Percentiles rank a stretch among this genome's conserved stretches.
Evolutionary conservation across 2,888 invertebrate species (phyloP).

Genomic region (Dynastes grantii): DNA sequence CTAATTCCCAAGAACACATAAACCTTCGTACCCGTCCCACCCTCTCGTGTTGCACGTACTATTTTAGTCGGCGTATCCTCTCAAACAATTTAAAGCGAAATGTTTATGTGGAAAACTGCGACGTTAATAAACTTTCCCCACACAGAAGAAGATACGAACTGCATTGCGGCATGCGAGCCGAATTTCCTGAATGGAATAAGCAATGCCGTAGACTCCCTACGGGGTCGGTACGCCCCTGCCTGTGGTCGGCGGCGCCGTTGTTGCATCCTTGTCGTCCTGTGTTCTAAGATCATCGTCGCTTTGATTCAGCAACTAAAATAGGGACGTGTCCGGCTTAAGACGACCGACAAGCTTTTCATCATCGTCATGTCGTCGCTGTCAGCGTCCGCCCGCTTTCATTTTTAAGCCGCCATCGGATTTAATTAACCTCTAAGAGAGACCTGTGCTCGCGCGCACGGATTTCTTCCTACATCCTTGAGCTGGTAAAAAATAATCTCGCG

Average conservation of each 20-base stretch:
- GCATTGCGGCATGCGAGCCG: conserved; percentile 42
- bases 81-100: conserved; percentile 3
- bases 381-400: conserved; percentile 5
- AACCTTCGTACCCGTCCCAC: too few species aligned
- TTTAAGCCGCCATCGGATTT: conserved; percentile 26
- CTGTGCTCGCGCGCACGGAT: neutral
- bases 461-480: neutral
- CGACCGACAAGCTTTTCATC: neutral
- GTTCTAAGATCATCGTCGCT: neutral
- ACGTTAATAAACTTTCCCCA: conserved; percentile 8
- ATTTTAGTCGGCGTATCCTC: neutral
- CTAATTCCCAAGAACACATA: too few species aligned
- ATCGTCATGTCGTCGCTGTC: neutral
- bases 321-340: neutral
- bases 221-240: neutral
- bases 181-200: conserved; percentile 41
- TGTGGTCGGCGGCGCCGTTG: neutral
- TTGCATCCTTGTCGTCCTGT: neutral
- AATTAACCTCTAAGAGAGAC: conserved; percentile 15
- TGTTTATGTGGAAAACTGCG: conserved; percentile 5
- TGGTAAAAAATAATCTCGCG: neutral
- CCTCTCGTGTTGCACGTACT: too few species aligned
- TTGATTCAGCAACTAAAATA: neutral
- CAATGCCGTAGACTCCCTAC: conserved; percentile 12
- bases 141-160: conserved; percentile 24